These are phyloP conservation scores for Cyanoliseus patagonus DNA, from an alignment of 2,113 vertebrate species.

Conservation along the genomic window DNA sequence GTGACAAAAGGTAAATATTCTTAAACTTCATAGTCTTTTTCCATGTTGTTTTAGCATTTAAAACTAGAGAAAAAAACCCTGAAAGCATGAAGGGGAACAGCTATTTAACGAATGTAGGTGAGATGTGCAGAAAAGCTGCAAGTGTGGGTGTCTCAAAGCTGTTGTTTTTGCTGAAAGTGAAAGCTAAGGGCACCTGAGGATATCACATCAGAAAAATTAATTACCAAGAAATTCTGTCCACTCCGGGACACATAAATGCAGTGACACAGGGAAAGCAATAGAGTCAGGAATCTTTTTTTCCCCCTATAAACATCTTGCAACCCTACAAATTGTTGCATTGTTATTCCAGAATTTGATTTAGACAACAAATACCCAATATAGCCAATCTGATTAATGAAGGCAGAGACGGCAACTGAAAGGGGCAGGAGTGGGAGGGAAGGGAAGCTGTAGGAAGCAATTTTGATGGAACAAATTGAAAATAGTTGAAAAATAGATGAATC, in stretches of 20 bases:
- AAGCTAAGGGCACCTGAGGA: not conserved
- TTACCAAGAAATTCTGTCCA: not conserved
- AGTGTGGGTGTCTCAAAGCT: not conserved
- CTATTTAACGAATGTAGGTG: not conserved
- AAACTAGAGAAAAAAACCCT: not conserved
- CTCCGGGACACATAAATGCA: not conserved
- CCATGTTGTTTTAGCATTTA: not conserved
- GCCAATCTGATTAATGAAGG: not conserved
- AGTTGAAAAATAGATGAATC: not conserved
- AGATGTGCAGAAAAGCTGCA: not conserved
- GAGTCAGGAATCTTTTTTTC: not conserved
- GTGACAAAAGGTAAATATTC: not conserved
- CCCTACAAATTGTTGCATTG: not conserved
- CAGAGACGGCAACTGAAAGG: not conserved
- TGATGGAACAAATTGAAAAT: not conserved
- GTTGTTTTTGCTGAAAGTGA: not conserved
- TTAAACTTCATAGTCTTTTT: not conserved
- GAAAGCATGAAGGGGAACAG: not conserved
- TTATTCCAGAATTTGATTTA: not conserved
- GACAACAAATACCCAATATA: not conserved
- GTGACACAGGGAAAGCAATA: not conserved
- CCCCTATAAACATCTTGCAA: not conserved
- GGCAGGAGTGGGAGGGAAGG: not conserved
- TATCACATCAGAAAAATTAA: not conserved
- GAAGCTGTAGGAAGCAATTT: not conserved